Evolutionary conservation across 2,888 invertebrate genomes (phyloP), one percentile per base, ranked within the genome.

Genomic region (Sepiola atlantica): DNA sequence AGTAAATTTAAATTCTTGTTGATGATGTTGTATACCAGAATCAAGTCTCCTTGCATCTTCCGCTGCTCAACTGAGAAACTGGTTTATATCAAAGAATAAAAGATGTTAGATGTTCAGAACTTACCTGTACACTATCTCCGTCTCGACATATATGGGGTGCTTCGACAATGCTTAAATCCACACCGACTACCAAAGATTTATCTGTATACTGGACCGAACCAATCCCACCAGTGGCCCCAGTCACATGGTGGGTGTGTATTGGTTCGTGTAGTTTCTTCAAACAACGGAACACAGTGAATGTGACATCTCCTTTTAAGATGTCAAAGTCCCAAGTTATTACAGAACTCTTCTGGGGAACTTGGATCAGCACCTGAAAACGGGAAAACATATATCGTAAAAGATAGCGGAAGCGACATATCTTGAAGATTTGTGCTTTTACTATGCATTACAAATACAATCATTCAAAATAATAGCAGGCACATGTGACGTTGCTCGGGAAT

Each of bases 311-410:
- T 54, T 99, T 98, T 97, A 99, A 98, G 94, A 99, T 98, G 98
- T 99, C 99, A 97, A 99, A 99, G 97, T 99, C 99, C 99, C 99
- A 99, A 54, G 99, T 99, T 92, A 99, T 98, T 95, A 99, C 99
- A 97, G 98, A 98, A 96, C 99, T 99, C 28, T 98, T 98, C 97
- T 99, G 99, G 94, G 98, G 98, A 96, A 98, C 98, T 94, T 98
- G 98, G 94, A 99, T 98, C 95, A 98, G 95, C 55, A 97, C 97
- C 97, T 98, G 95, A 55, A 95, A 94, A 94, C 35, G 91, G 16
- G 45, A 90, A 20, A 18, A n/a, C 14, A 32, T 55, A 45, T 45
- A 45, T 45, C 45, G 45, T 2, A 45, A 45, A 45, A 4, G 45
- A 45, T 45, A 8, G n/a, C n/a, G n/a, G n/a, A n/a, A n/a, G n/a